These are phyloP conservation scores for Buathra laborator DNA, from an alignment of 2,888 invertebrate genomes.

Conservation along the genomic window DNA sequence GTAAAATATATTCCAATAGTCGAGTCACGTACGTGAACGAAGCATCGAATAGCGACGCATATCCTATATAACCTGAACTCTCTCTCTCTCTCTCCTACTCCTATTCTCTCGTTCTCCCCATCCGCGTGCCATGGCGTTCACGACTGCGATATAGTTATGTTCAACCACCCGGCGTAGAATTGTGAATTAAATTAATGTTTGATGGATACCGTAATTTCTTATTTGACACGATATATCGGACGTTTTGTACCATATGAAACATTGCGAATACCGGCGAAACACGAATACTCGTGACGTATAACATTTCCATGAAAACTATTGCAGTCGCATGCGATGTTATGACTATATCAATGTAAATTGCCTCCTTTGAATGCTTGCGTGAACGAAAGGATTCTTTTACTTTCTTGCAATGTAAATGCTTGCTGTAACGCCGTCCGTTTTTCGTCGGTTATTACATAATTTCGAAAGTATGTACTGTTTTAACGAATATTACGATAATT, in stretches of 20 bases:
- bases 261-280: no score
- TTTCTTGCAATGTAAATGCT: no score
- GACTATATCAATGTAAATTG: no score
- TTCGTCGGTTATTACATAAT: no score
- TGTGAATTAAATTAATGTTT: constrained; percentile 9
- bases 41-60: constrained; percentile 65
- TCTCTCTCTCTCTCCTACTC: constrained; percentile 36
- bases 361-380: no score
- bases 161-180: neutral
- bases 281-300: no score
- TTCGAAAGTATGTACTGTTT: no score
- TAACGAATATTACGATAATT: no score
- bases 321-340: no score
- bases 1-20: constrained; percentile 50
- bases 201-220: constrained; percentile 4
- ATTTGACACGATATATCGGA: neutral
- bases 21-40: constrained; percentile 59
- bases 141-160: neutral
- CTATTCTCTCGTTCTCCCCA: constrained; percentile 18
- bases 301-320: no score
- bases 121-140: constrained; percentile 34
- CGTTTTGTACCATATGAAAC: neutral
- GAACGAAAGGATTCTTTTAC: no score
- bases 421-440: no score
- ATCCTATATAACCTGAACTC: constrained; percentile 44